Conservation (phyloP, 2,888 invertebrate species). For the Pristionchus entomophagus region DNA sequence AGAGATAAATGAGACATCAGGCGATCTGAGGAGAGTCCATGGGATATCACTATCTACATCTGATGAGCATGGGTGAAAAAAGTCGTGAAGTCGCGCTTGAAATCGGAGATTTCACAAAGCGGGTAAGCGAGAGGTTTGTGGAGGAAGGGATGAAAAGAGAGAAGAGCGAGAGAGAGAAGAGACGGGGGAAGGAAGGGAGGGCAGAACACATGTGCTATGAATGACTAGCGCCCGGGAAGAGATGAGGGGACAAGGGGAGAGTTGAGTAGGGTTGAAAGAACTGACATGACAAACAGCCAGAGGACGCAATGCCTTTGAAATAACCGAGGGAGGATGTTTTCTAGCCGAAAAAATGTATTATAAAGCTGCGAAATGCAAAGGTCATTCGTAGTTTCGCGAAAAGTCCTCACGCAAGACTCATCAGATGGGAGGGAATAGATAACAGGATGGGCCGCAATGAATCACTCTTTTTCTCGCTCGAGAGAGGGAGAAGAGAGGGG, state of each 20-base stretch:
- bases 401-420: not conserved
- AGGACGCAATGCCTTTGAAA: not conserved
- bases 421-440: not conserved
- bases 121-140: not conserved
- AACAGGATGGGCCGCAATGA: not conserved
- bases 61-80: not conserved
- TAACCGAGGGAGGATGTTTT: not conserved
- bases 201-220: constrained; percentile 36
- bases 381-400: too few relatives aligned
- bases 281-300: not conserved
- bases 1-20: not conserved
- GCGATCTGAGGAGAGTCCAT: not conserved
- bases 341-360: not conserved
- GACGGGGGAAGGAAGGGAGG: not conserved
- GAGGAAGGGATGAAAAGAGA: not conserved
- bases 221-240: not conserved
- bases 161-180: not conserved
- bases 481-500: not conserved
- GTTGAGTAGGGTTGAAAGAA: not conserved
- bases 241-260: not conserved
- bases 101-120: not conserved
- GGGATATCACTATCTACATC: not conserved
- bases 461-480: not conserved
- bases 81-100: not conserved
- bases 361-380: not conserved